phyloP scores from a whole-genome alignment of 2,113 vertebrate species.

The Rissa tridactyla region DNA sequence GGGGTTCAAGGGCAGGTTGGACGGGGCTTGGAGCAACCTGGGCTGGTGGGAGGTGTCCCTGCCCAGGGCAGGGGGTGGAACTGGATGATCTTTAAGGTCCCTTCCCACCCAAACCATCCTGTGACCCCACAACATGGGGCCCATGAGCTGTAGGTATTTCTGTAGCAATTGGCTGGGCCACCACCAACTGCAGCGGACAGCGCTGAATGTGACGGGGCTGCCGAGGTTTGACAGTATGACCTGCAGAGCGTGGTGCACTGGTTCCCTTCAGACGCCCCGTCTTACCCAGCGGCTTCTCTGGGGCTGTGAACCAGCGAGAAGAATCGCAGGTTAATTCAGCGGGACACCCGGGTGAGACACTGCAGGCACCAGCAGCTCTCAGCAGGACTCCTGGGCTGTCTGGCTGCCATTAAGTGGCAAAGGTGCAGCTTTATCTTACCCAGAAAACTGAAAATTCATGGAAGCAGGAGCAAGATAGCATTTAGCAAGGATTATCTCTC shows the following conservation, averaged over 20 bases:
- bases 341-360: not conserved
- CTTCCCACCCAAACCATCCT: not conserved
- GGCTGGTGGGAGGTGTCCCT: not conserved
- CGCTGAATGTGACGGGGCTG: slow-evolving; percentile 35
- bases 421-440: not conserved
- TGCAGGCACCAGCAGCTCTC: not conserved
- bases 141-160: not conserved
- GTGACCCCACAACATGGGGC: not conserved
- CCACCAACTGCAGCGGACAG: not conserved
- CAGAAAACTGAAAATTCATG: not conserved
- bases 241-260: fast-evolving
- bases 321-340: not conserved
- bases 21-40: not conserved
- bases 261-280: not conserved
- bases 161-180: slow-evolving; percentile 34
- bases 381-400: not conserved
- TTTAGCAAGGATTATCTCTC: too few relatives aligned
- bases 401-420: not conserved
- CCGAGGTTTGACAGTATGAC: not conserved
- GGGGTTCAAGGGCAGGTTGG: not conserved
- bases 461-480: not conserved
- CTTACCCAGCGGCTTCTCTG: not conserved
- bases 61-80: not conserved
- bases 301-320: not conserved
- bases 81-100: fast-evolving